phyloP scores from a whole-genome alignment of 2,888 invertebrate species.

The Tubulanus polymorphus region DNA sequence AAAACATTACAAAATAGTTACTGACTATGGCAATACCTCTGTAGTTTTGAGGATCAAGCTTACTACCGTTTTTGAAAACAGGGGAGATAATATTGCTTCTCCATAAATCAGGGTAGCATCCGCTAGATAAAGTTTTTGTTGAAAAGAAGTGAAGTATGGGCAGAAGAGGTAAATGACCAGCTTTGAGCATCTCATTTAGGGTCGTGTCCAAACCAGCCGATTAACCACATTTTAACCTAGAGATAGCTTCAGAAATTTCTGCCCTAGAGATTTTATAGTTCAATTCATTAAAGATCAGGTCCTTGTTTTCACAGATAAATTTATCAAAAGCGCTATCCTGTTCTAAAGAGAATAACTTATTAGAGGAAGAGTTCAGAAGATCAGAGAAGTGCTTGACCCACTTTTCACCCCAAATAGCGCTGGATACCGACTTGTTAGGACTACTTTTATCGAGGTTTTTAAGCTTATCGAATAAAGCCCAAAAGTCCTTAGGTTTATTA shows the following conservation, averaged over 20 bases:
- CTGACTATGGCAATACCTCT: not conserved
- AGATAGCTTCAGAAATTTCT: not conserved
- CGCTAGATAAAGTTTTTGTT: not conserved
- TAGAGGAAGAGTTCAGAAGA: not conserved
- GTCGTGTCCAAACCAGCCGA: not conserved
- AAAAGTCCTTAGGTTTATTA: not conserved
- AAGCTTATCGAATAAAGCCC: not conserved
- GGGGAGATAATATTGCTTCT: not conserved
- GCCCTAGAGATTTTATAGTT: not conserved
- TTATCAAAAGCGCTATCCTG: not conserved
- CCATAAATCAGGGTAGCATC: not conserved
- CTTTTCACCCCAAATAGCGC: no score
- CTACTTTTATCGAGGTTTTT: not conserved
- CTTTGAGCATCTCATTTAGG: not conserved
- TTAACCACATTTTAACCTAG: not conserved
- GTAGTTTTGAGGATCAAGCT: not conserved
- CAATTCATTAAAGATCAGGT: not conserved
- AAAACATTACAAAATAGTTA: not conserved
- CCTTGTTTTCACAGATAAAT: not conserved
- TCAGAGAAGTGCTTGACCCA: not conserved
- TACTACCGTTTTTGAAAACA: slow-evolving; percentile 2
- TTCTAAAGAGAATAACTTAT: not conserved
- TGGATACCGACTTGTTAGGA: not conserved
- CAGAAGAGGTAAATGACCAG: not conserved
- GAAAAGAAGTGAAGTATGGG: not conserved